phyloP scores from a whole-genome alignment of 2,888 invertebrate genomes.

The Ochropacha duplaris region DNA sequence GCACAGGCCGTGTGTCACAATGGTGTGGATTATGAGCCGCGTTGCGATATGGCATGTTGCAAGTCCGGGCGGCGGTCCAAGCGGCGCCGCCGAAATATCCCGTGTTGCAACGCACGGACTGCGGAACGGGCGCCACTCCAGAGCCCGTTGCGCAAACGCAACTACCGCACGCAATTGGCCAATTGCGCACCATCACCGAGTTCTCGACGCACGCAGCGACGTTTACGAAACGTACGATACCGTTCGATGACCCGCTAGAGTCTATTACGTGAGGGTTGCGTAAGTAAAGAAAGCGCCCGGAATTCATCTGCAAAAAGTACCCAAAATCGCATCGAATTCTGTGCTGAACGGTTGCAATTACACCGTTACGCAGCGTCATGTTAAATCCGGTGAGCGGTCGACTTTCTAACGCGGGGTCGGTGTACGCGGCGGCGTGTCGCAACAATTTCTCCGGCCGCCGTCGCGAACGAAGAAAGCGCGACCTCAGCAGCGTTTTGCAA shows the following conservation, averaged over 20 bases:
- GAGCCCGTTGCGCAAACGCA: slow-evolving; percentile 71
- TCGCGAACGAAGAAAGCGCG: slow-evolving; percentile 83
- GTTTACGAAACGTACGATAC: slow-evolving; percentile 62
- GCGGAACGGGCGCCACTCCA: slow-evolving; percentile 78
- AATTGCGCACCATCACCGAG: slow-evolving; percentile 57
- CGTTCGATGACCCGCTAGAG: slow-evolving; percentile 68
- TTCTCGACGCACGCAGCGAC: slow-evolving; percentile 36
- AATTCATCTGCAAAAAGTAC: slow-evolving; percentile 78
- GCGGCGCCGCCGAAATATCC: slow-evolving; percentile 79
- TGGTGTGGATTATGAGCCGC: slow-evolving; percentile 76
- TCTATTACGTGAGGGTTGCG: slow-evolving; percentile 74
- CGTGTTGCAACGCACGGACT: slow-evolving; percentile 79
- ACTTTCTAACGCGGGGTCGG: slow-evolving; percentile 83
- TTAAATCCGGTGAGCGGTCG: slow-evolving; percentile 81
- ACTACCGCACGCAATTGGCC: slow-evolving; percentile 64
- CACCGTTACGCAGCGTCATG: slow-evolving; percentile 76
- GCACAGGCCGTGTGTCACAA: slow-evolving; percentile 69
- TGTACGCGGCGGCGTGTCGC: slow-evolving; percentile 78
- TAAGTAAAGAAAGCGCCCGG: slow-evolving; percentile 80
- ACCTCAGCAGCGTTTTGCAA: slow-evolving; percentile 81
- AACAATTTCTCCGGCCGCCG: slow-evolving; percentile 80
- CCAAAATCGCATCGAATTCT: slow-evolving; percentile 71
- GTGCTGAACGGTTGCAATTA: slow-evolving; percentile 78
- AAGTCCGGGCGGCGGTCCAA: slow-evolving; percentile 80
- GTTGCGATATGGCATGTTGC: slow-evolving; percentile 82